These are phyloP conservation scores for Oryzias celebensis DNA, from an alignment of 2,113 vertebrate species.

Conservation along the genomic window DNA sequence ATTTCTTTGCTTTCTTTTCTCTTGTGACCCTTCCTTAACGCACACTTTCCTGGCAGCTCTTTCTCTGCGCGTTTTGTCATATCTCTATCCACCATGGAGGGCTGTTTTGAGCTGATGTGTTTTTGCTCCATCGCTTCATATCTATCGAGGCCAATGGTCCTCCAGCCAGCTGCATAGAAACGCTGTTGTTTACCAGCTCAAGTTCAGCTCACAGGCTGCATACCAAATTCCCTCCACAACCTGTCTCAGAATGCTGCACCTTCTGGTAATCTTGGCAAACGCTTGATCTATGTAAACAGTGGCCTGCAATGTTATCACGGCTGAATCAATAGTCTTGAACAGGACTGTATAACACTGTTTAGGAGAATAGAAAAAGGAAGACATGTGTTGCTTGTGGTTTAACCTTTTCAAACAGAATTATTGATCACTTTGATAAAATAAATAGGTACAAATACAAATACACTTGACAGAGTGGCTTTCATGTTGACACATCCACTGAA, in stretches of 20 bases:
- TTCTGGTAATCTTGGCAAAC: slow-evolving; percentile 64
- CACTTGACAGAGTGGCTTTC: too few relatives aligned
- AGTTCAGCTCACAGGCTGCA: slow-evolving; percentile 40
- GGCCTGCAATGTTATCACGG: slow-evolving; percentile 48
- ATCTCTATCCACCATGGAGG: neutral
- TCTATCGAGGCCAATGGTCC: slow-evolving; percentile 28
- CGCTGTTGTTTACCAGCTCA: slow-evolving; percentile 58
- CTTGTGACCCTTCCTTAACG: neutral
- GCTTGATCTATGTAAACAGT: slow-evolving; percentile 68
- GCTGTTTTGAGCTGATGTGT: slow-evolving; percentile 34
- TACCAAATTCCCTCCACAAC: slow-evolving; percentile 64
- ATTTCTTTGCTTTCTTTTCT: neutral
- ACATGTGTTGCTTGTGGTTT: slow-evolving; percentile 5
- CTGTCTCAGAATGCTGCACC: slow-evolving; percentile 69
- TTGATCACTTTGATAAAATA: neutral
- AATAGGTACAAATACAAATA: neutral
- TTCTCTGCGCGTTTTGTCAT: neutral
- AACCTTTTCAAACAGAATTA: neutral
- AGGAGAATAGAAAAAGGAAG: slow-evolving; percentile 17
- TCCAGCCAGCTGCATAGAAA: slow-evolving; percentile 41
- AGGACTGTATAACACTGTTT: slow-evolving; percentile 42
- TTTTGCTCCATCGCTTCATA: slow-evolving; percentile 26
- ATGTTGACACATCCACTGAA: too few relatives aligned
- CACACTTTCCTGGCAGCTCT: neutral
- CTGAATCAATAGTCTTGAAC: slow-evolving; percentile 33